Evolutionary conservation across 1,140 invertebrate genomes (phyloP), one percentile per base, ranked within the genome.

Genomic region (Drosophila pseudoananassae): DNA sequence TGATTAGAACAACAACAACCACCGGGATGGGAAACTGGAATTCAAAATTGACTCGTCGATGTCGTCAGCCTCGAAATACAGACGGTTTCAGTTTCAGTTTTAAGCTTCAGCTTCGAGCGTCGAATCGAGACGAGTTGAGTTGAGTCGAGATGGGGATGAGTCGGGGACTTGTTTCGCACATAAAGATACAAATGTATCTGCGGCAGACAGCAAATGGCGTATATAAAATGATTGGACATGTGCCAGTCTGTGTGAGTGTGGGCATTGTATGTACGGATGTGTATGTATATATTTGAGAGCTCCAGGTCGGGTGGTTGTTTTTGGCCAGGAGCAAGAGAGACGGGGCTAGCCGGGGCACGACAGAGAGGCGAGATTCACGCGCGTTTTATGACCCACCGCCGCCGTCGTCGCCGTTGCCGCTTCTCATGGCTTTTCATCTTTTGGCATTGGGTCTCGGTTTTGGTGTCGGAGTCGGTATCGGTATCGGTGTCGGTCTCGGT

Each of bases 181-280:
- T 87, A 87, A 83, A 83, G 83, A 89, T 84, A 88, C 83, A 88
- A 89, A 89, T 87, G 84, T 87, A 83, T 87, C 83, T 87, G 74
- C 78, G 51, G 75, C 82, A 88, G 84, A 89, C 83, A 88, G 79
- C 84, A 88, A 88, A 88, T 88, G 83, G 83, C 84, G 84, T 88
- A 89, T 89, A 88, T 88, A 88, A 88, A 88, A 88, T 88, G 84
- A 88, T 88, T 88, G 78, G 83, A 71, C 82, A 82, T 87, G 75
- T 76, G 76, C 66, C 71, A 73, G 78, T 65, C 59, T 64, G 12
- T 77, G 36, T 14, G 23, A 15, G 14, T 36, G 23, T 15, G 4
- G 25, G 25, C 25, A 27, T 27, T 6, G n/a, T 40, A 46, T 43
- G 9, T 33, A 47, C 33, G 33, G 4, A 36, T 56, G 20, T 25